phyloP scores from a whole-genome alignment of 2,113 vertebrate genomes.

The Pseudonaja textilis region DNA sequence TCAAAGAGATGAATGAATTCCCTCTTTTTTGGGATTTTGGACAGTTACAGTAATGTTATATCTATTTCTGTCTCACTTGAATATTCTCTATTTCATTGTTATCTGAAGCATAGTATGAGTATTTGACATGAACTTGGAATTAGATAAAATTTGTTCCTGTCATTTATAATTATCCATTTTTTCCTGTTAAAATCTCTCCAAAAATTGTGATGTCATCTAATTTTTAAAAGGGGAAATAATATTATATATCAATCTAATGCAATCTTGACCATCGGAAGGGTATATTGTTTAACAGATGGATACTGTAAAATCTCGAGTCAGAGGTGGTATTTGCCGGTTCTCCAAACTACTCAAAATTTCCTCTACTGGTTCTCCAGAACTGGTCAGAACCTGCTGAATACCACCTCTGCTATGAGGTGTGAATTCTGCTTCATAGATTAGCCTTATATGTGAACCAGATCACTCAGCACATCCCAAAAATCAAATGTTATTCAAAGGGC shows the following conservation, averaged over 20 bases:
- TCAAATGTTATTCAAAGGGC: not conserved
- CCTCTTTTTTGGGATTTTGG: not conserved
- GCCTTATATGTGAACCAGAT: not conserved
- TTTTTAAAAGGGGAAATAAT: not conserved
- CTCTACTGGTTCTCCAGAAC: no score
- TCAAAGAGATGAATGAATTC: not conserved
- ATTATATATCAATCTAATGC: not conserved
- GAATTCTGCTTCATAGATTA: not conserved
- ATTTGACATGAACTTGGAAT: not conserved
- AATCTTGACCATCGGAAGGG: not conserved
- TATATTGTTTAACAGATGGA: not conserved
- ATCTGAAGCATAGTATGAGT: not conserved
- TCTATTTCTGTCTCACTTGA: not conserved
- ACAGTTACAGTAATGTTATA: not conserved
- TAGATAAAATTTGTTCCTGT: not conserved
- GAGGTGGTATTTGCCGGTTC: no score
- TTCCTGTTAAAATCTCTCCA: not conserved
- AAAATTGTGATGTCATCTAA: not conserved
- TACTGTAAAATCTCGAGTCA: no score
- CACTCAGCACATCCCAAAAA: not conserved
- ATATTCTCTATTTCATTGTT: not conserved
- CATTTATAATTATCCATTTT: not conserved
- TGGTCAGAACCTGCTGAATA: no score
- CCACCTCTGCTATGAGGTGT: not conserved
- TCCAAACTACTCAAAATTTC: no score